Base-by-base conservation (phyloP, 2,797 vertebrate genomes). In the Cephalopachus bancanus region DNA sequence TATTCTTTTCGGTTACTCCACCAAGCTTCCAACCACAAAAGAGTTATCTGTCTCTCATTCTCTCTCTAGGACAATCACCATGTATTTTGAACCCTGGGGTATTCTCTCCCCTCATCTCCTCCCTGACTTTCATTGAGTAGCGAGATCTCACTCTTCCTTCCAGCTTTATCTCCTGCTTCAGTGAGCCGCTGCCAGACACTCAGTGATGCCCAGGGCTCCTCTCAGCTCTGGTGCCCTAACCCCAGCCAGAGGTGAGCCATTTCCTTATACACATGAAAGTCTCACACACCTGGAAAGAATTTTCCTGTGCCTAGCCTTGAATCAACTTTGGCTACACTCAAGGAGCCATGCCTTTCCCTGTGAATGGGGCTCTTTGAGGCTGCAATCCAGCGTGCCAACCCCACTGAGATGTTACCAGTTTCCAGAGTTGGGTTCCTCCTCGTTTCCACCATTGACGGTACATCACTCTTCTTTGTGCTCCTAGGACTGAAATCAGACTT, bases 291-390 rank as follows among this genome's bases (percentile, higher is more conserved):
- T 64, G 30, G 22, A 10, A 88, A 17, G 57, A n/a, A 69, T 22
- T 64, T 60, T 28, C 5, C 1, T 51, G 19, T 49, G 2, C 28
- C 62, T 37, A 26, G 11, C 7, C 33, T 26, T 83, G 17, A 26
- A 10, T 24, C 5, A 28, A 17, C 24, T 26, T 0, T 15, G 30
- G 33, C 8, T 2, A 1, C 30, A 2, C n/a, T n/a, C 12, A 51
- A 57, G 4, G 24, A 62, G 33, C 30, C 7, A 14, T 8, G 11
- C 64, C 33, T 67, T 71, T n/a, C 2, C 71, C 55, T 69, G 20
- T 59, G 60, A 84, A 3, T 49, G 24, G 0, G 4, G 4, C 24
- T 26, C 20, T n/a, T 84, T 62, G 44, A 65, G 71, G 14, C 16
- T 12, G 1, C 6, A n/a, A 12, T 33, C 51, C 1, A 44, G 16